Conservation (phyloP, 1,140 invertebrate species). For the Mesaphorura yosii region DNA sequence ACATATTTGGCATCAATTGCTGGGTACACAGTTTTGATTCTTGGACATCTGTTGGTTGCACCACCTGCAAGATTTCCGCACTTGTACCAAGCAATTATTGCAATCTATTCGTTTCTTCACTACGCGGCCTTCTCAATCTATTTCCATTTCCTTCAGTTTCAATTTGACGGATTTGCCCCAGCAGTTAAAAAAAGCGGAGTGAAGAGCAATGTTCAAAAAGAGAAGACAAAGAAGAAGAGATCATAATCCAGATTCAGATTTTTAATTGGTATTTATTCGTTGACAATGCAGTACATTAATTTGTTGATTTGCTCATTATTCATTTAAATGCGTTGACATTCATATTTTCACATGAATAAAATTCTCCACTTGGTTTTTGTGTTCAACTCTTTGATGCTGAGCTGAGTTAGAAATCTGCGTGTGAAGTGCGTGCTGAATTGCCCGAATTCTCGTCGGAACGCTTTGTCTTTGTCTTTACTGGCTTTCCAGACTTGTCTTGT, state of each 20-base stretch:
- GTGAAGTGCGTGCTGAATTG: too few species aligned
- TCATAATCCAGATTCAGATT: not conserved
- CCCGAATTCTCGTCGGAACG: too few species aligned
- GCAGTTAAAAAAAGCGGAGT: not conserved
- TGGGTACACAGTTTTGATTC: conserved; percentile 48
- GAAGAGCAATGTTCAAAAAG: not conserved
- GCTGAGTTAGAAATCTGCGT: too few species aligned
- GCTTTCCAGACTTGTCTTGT: too few species aligned
- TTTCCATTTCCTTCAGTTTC: conserved; percentile 40
- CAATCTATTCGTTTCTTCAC: conserved; percentile 68
- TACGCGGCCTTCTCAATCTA: conserved; percentile 70
- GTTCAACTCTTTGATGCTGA: too few species aligned
- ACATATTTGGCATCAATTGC: conserved; percentile 43
- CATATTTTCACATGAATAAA: too few species aligned
- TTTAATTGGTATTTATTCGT: too few species aligned
- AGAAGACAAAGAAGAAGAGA: not conserved
- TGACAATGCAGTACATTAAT: not conserved
- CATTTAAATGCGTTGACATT: too few species aligned
- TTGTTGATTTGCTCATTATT: not conserved
- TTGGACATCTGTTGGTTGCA: conserved; percentile 45
- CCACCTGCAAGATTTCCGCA: conserved; percentile 68
- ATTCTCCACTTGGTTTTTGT: too few species aligned
- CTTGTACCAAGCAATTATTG: conserved; percentile 69
- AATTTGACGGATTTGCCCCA: not conserved
- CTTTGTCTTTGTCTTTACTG: too few species aligned